Evolutionary conservation across 1,140 invertebrate genomes (phyloP).

Genomic region (Sarcophaga peregrina): DNA sequence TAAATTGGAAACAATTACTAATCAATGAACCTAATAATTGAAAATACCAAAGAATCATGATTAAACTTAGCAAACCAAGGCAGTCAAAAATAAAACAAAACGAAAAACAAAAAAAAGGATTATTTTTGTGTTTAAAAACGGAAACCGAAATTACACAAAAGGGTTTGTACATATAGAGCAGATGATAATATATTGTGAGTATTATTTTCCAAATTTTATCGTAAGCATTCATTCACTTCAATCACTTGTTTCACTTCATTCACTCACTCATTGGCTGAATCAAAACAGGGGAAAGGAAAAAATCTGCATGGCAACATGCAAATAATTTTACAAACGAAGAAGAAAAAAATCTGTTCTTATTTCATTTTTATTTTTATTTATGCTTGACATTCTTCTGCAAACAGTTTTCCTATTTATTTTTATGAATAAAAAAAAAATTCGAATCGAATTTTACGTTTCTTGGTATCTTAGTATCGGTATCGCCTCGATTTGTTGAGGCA

Average conservation of each 20-base stretch:
- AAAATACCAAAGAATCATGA: slow-evolving; percentile 23
- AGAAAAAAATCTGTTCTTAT: too few relatives aligned
- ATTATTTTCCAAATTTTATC: not conserved
- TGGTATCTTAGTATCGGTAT: not conserved
- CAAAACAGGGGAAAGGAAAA: not conserved
- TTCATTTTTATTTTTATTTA: not conserved
- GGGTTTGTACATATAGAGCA: not conserved
- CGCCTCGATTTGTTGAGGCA: not conserved
- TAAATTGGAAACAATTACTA: slow-evolving; percentile 20
- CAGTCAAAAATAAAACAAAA: too few relatives aligned
- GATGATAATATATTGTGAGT: not conserved
- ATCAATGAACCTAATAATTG: slow-evolving; percentile 18
- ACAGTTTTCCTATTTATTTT: not conserved
- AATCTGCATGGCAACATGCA: not conserved
- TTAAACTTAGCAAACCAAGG: not conserved
- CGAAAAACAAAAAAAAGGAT: too few relatives aligned
- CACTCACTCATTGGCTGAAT: not conserved
- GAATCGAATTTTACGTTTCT: too few relatives aligned
- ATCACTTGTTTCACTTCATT: not conserved
- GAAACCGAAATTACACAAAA: not conserved
- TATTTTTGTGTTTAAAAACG: too few relatives aligned
- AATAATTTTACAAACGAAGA: too few relatives aligned
- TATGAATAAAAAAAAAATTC: not conserved
- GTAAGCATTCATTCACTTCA: not conserved
- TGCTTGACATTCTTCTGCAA: not conserved